phyloP scores from a whole-genome alignment of 1,140 invertebrate genomes.

The Potamilus streckersoni region DNA sequence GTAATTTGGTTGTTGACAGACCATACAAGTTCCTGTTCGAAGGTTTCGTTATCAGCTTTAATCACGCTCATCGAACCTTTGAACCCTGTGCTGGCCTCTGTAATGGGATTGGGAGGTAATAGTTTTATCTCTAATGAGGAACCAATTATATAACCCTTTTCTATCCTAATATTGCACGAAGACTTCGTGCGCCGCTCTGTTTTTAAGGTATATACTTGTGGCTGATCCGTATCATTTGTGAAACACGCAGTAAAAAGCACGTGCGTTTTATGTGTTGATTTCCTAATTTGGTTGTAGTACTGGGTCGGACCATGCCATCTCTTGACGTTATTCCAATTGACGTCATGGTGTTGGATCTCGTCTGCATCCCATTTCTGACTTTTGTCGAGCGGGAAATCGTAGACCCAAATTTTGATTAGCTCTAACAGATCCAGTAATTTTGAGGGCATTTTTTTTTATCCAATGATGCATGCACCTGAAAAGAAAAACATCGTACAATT shows the following conservation, averaged over 20 bases:
- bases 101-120: constrained; percentile 61
- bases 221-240: constrained; percentile 53
- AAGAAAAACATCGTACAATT: no score
- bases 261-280: constrained; percentile 47
- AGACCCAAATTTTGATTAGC: constrained; percentile 46
- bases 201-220: constrained; percentile 51
- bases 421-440: constrained; percentile 54
- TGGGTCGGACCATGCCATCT: constrained; percentile 48
- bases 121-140: constrained; percentile 45
- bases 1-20: constrained; percentile 68
- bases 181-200: constrained; percentile 59
- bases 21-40: constrained; percentile 69
- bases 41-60: constrained; percentile 65
- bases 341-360: constrained; percentile 44
- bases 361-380: constrained; percentile 50
- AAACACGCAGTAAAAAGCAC: constrained; percentile 58
- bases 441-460: constrained; percentile 33
- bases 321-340: constrained; percentile 49
- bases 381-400: constrained; percentile 47
- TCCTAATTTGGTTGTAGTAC: constrained; percentile 41
- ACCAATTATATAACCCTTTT: constrained; percentile 51
- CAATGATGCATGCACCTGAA: no score
- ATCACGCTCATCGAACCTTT: constrained; percentile 68
- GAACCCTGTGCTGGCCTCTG: constrained; percentile 71
- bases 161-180: constrained; percentile 47